These are phyloP conservation scores for Phalanger gymnotis DNA, from an alignment of 2,797 vertebrate species.

Conservation along the genomic window DNA sequence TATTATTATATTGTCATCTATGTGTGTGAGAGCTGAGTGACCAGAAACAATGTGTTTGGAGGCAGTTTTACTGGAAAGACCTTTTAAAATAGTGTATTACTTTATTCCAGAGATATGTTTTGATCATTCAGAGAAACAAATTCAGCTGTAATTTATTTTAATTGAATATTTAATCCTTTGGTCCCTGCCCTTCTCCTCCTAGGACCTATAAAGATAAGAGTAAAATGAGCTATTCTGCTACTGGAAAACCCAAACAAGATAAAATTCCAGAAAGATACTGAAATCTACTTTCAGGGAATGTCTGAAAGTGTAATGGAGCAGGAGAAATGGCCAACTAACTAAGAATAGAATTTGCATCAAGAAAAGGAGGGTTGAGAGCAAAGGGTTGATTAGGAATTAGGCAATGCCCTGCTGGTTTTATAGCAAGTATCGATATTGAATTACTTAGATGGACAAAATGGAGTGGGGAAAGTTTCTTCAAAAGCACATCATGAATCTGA, in stretches of 20 bases:
- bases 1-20: background rate
- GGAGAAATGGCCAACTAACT: background rate
- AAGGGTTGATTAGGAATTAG: background rate
- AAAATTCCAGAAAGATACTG: conserved; percentile 6
- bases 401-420: background rate
- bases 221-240: conserved; percentile 37
- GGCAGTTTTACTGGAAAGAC: background rate
- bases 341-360: conserved; percentile 23
- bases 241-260: conserved; percentile 10
- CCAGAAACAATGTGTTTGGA: background rate
- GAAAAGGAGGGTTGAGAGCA: background rate
- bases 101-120: conserved; percentile 47
- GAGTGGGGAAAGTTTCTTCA: background rate
- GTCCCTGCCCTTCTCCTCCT: conserved; percentile 53
- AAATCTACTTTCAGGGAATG: background rate
- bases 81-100: conserved; percentile 42
- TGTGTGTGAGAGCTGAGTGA: background rate
- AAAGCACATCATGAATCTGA: background rate
- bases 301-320: conserved; percentile 13
- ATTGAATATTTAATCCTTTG: conserved; percentile 63
- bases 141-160: conserved; percentile 59
- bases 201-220: conserved; percentile 39
- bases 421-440: background rate
- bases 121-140: conserved; percentile 48
- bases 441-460: conserved; percentile 7